A percentile compares a stretch with the other conserved stretches of the same genome.
phyloP scores from a whole-genome alignment of 1,140 invertebrate genomes.

The Drosophila nebulosa region DNA sequence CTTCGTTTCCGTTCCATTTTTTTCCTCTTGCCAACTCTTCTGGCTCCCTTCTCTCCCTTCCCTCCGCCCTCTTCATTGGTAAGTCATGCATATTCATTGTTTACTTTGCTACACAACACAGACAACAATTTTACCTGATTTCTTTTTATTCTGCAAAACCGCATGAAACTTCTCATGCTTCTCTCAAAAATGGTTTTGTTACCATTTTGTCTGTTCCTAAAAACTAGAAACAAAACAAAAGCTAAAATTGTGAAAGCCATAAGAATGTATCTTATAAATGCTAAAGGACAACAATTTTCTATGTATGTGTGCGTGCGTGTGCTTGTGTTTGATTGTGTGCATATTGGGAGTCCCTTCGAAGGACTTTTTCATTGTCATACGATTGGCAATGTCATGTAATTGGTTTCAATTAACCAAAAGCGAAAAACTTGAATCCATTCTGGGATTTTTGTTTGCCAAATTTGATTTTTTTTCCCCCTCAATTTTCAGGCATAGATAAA shows the following conservation, averaged over 20 bases:
- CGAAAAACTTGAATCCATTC: background rate
- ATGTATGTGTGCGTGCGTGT: background rate
- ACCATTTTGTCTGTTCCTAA: background rate
- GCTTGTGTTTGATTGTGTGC: background rate
- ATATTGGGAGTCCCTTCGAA: conserved; percentile 26
- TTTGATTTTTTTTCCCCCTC: background rate
- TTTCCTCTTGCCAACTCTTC: too few relatives aligned
- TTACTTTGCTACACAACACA: conserved; percentile 41
- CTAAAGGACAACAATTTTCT: background rate
- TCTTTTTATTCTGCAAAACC: conserved; percentile 25
- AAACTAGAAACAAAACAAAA: background rate
- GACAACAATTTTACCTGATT: conserved; percentile 50
- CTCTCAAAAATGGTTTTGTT: background rate
- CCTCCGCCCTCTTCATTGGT: conserved; percentile 20
- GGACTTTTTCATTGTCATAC: background rate
- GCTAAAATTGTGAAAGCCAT: background rate
- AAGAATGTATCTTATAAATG: conserved; percentile 28
- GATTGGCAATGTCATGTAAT: conserved; percentile 34
- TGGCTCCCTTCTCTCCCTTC: background rate
- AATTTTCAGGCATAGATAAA: background rate
- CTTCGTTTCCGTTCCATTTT: conserved; percentile 5
- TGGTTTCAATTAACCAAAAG: conserved; percentile 51
- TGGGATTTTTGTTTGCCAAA: background rate
- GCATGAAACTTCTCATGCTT: background rate
- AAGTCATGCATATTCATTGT: conserved; percentile 61